Base-by-base conservation (phyloP, 2,113 vertebrate genomes). In the Connochaetes taurinus region DNA sequence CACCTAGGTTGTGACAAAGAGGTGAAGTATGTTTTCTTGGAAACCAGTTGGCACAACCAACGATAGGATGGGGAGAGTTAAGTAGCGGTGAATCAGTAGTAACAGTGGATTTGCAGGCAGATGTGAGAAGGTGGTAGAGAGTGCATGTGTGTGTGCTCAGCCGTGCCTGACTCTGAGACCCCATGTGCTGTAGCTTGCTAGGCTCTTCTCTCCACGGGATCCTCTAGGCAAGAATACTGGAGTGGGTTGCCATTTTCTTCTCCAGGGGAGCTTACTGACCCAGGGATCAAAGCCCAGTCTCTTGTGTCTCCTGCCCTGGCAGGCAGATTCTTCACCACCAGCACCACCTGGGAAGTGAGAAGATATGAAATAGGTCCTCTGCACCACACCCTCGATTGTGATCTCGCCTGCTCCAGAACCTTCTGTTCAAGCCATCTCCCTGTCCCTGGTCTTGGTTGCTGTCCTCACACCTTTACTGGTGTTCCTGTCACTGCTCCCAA, bases 61-160 rank as follows among this genome's bases (percentile, higher is more conserved):
- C 11, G 7, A 5, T 47, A 80, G 33, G 31, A 40, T 45, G 9
- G 55, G 53, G 62, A 60, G 53, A 43, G 29, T 52, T 2, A 13
- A 47, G 31, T 21, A 60, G 31, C 50, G 2, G 16, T 12, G 29
- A 50, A 50, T 50, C 45, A 21, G 0, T 4, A 5, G 31, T 23
- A 23, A 9, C 27, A 21, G 7, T 12, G 57, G 43, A 25, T 94
- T 58, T 62, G 45, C 16, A 3, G 1, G 1, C 57, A 29, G 14
- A 11, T 1, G 6, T 40, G 50, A 16, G 27, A 11, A 13, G 27
- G 5, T 21, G 13, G 3, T 4, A 13, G 71, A 76, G 12, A 2
- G 71, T 7, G 36, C 23, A 1, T 27, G 7, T 2, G 1, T 76
- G 17, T 36, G 17, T 1, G 1, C 64, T 76, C 21, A 7, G 71